Percentiles rank a stretch among this genome's conserved stretches.
Evolutionary conservation across 2,888 invertebrate genomes (phyloP).

Genomic region (Aelia acuminata): DNA sequence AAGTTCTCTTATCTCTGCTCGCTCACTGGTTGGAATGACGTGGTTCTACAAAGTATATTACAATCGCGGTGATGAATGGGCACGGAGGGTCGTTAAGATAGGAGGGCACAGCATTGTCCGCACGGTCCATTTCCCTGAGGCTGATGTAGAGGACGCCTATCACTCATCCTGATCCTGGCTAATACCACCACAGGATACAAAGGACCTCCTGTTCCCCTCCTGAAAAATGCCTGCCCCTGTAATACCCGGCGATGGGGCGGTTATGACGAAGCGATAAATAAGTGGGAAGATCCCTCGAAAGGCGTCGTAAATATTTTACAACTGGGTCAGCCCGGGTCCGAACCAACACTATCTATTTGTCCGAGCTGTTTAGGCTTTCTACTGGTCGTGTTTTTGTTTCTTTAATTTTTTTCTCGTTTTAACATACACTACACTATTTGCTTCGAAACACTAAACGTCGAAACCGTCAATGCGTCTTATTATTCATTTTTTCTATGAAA

Average conservation of each 20-base stretch:
- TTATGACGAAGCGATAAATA: conserved; percentile 19
- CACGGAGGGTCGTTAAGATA: conserved; percentile 8
- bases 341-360: neutral
- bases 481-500: too few species aligned
- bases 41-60: neutral
- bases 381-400: too few species aligned
- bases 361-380: neutral
- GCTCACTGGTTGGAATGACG: neutral
- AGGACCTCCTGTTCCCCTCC: neutral
- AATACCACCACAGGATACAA: neutral
- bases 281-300: neutral
- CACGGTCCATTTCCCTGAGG: conserved; percentile 9
- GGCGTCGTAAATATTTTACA: conserved; percentile 6
- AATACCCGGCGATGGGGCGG: neutral
- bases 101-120: neutral
- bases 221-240: neutral
- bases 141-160: neutral
- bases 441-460: too few species aligned
- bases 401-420: too few species aligned
- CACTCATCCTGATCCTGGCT: neutral
- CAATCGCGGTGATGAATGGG: neutral
- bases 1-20: neutral
- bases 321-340: neutral
- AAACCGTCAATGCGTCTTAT: too few species aligned
- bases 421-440: too few species aligned